These are phyloP conservation scores for Mythimna albipuncta DNA, from an alignment of 2,888 invertebrate genomes.

Conservation along the genomic window DNA sequence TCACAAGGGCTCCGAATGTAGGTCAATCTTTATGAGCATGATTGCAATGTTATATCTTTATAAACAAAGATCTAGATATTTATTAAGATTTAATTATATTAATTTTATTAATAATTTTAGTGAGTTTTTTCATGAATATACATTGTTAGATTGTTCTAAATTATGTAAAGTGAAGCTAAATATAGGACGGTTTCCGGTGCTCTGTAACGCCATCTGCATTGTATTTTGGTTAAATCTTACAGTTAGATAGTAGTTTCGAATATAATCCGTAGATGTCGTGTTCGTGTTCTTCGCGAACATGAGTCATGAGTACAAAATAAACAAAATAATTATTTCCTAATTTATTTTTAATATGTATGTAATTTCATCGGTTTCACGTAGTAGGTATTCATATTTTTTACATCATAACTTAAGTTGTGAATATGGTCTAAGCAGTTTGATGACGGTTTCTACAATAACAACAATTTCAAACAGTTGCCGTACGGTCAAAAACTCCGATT, in stretches of 20 bases:
- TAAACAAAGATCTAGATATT: conserved; percentile 34
- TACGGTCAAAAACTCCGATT: neutral
- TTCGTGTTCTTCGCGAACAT: neutral
- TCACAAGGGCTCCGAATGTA: conserved; percentile 90
- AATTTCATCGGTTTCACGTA: neutral
- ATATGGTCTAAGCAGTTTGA: neutral
- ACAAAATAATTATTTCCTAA: neutral
- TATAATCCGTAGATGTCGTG: conserved; percentile 51
- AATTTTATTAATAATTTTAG: conserved; percentile 14
- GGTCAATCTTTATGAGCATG: conserved; percentile 88
- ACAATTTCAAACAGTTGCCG: neutral
- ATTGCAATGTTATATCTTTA: conserved; percentile 76
- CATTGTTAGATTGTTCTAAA: conserved; percentile 10
- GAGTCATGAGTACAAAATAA: neutral
- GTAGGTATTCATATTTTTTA: neutral
- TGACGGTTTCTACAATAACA: conserved; percentile 11
- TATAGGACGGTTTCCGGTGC: conserved; percentile 59
- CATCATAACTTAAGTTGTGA: neutral
- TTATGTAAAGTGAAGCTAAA: conserved; percentile 19
- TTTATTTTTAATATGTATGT: neutral
- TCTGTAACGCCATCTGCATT: conserved; percentile 63
- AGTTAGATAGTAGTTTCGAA: conserved; percentile 22
- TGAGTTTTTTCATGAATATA: neutral
- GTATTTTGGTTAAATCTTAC: conserved; percentile 3
- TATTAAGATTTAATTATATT: neutral